These are phyloP conservation scores for Hypomecis atomaria DNA, from an alignment of 2,888 invertebrate species.

Conservation along the genomic window DNA sequence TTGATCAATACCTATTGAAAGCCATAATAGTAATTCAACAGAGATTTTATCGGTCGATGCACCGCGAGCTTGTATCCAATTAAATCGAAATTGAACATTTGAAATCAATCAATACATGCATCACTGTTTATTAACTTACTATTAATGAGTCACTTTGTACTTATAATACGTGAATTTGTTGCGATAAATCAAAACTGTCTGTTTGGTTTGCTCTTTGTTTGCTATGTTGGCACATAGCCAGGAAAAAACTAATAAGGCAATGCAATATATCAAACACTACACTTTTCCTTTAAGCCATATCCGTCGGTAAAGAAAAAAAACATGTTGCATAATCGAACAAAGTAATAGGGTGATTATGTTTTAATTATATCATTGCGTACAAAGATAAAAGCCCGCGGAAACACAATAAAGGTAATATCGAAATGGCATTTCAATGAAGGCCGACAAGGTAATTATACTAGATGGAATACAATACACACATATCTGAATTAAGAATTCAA, in stretches of 20 bases:
- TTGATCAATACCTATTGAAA: conserved; percentile 27
- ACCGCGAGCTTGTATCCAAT: conserved; percentile 36
- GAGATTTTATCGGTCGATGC: conserved; percentile 42
- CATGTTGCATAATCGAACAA: conserved; percentile 20
- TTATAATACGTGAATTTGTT: conserved; percentile 23
- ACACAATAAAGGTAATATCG: conserved; percentile 25
- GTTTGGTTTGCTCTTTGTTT: conserved; percentile 32
- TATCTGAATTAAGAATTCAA: conserved; percentile 12
- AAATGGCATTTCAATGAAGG: conserved; percentile 40
- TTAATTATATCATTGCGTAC: background rate
- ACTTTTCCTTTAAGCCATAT: conserved; percentile 12
- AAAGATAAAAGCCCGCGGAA: conserved; percentile 20
- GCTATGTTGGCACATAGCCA: conserved; percentile 37
- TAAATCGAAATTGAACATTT: conserved; percentile 42
- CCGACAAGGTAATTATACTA: conserved; percentile 37
- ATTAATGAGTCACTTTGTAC: conserved; percentile 32
- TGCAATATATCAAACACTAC: conserved; percentile 20
- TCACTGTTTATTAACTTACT: conserved; percentile 35
- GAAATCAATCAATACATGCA: conserved; percentile 42
- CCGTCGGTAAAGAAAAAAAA: conserved; percentile 6
- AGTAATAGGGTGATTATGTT: conserved; percentile 14
- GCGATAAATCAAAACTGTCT: conserved; percentile 35
- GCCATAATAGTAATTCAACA: conserved; percentile 37
- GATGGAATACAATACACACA: conserved; percentile 6
- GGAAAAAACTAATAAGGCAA: conserved; percentile 26